A percentile compares a stretch with the other conserved stretches of the same genome.
Conservation (phyloP, 2,888 invertebrate species). For the Galerucella calmariensis region DNA sequence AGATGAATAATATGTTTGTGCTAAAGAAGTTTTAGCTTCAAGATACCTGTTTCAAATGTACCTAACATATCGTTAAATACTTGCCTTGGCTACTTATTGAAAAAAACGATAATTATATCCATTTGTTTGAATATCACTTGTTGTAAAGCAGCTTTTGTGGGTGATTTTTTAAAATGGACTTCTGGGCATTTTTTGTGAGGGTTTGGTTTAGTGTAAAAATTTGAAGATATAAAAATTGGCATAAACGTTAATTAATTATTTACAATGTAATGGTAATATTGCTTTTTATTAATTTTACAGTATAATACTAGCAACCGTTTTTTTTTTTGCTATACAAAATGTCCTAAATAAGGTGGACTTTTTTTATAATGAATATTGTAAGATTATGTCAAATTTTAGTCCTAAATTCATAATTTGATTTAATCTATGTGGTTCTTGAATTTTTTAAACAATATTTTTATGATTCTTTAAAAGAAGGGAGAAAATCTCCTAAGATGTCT, state of each 20-base stretch:
- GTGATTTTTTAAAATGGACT: neutral
- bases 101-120: neutral
- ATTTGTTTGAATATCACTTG: neutral
- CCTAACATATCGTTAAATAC: neutral
- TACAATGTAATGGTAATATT: too few relatives aligned
- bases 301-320: neutral
- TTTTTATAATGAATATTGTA: too few relatives aligned
- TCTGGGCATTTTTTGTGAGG: neutral
- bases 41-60: neutral
- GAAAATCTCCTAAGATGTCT: too few relatives aligned
- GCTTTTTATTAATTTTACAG: too few relatives aligned
- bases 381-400: too few relatives aligned
- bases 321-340: too few relatives aligned
- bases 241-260: neutral
- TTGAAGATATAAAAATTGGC: neutral
- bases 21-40: neutral
- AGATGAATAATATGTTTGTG: too few relatives aligned
- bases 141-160: neutral
- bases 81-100: neutral
- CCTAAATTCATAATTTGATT: too few relatives aligned
- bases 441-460: too few relatives aligned
- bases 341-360: too few relatives aligned
- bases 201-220: neutral
- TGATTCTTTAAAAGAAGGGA: too few relatives aligned
- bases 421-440: too few relatives aligned